Base-by-base conservation (phyloP, 1,140 invertebrate species). In the Heliconius congener region DNA sequence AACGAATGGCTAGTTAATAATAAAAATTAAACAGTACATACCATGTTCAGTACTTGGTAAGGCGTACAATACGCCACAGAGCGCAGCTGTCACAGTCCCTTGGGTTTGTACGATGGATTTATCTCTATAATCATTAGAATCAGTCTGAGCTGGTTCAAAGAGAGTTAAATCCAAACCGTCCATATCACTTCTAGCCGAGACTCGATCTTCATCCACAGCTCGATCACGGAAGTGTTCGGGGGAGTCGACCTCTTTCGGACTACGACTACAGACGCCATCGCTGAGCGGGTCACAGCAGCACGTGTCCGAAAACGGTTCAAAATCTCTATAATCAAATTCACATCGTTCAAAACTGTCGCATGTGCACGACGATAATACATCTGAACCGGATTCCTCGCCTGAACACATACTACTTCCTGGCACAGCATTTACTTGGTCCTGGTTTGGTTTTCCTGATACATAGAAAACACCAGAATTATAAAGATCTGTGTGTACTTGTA, bases 91-190 rank as follows among this genome's bases (percentile, higher is more conserved):
- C 27, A 84, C 82, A 9, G 87, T 80, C 82, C 88, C 91, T 88
- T 91, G 89, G 91, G 86, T 92, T 82, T 82, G 87, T 30, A 85
- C 85, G 18, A 79, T 76, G 72, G 80, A 73, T 60, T 85, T 82
- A 73, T 80, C 82, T 39, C 77, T 84, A 74, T 82, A 86, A 78
- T 89, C 85, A 82, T 95, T 95, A 76, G 87, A 89, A 77, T 95
- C 95, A 23, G 87, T 83, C 80, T 90, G 88, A 3, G 94, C 94
- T 66, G 96, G 96, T 87, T 97, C 96, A 91, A 97, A 97, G 71
- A 97, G 92, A 42, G 96, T 94, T 83, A 96, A 94, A 92, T 97
- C 96, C 85, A 96, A 93, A 83, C 96, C 96, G 81, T 96, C 96
- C 95, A 97, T 96, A 91, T 96, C 96, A 91, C 96, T 96, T 81